phyloP scores from a whole-genome alignment of 1,140 invertebrate genomes.

The Ceratoteleas bidentatus region DNA sequence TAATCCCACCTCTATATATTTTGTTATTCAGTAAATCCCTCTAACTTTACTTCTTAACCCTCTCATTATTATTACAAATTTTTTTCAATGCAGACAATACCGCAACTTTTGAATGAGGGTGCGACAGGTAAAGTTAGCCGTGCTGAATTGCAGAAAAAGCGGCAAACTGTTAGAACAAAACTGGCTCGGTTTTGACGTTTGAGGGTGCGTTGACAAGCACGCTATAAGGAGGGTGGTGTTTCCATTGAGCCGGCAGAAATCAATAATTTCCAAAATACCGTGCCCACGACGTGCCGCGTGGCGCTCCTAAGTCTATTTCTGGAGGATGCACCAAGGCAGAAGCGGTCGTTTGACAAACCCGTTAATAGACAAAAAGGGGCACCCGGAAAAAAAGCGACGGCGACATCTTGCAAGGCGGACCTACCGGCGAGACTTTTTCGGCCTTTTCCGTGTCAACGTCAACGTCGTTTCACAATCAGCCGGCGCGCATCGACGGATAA shows the following conservation, averaged over 20 bases:
- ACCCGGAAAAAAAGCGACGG: background rate
- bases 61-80: no score
- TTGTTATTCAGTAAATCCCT: no score
- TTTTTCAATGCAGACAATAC: no score
- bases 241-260: constrained; percentile 50
- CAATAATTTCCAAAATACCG: constrained; percentile 63
- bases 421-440: constrained; percentile 3
- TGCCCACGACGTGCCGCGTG: constrained; percentile 26
- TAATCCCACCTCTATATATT: no score
- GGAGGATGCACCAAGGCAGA: constrained; percentile 31
- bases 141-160: no score
- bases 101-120: no score
- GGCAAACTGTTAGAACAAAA: background rate
- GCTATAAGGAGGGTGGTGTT: constrained; percentile 50
- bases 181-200: constrained; percentile 26
- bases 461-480: background rate
- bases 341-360: constrained; percentile 27
- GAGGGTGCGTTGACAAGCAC: constrained; percentile 35
- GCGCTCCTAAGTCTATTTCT: constrained; percentile 45
- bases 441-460: background rate
- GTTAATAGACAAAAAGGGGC: constrained; percentile 18
- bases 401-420: constrained; percentile 9
- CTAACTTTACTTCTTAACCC: no score
- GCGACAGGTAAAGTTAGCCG: no score
- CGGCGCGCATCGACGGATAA: no score